Base-by-base conservation (phyloP, 2,888 invertebrate genomes). In the Heliconius erato region DNA sequence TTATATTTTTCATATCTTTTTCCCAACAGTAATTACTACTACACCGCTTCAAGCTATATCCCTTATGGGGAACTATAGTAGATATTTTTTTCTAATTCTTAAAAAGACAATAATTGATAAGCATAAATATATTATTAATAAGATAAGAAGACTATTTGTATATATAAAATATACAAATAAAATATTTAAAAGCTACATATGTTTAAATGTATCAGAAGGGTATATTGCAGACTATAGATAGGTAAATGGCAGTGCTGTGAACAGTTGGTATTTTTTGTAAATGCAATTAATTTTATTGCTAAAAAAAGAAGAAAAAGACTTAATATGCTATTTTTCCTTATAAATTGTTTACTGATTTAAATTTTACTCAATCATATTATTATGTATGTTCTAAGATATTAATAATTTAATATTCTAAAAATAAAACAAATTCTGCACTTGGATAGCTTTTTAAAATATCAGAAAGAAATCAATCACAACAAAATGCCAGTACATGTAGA, bases 31-130 rank as follows among this genome's bases (percentile, higher is more conserved):
- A 32, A 74, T 23, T 16, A 28, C n/a, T 74, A 59, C 23, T 32
- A 32, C 59, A 35, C 26, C 7, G 76, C 76, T 63, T 76, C n/a
- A 76, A 76, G 74, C 74, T 59, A 76, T 32, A 35, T 76, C 59
- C 26, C 63, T 63, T 76, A 40, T 35, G 63, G 59, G 63, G 3
- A 26, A 74, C 1, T 35, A 74, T 32, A 74, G 32, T 74, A 74
- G 14, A 32, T 14, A 23, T 59, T 44, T 49, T n/a, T 59, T 54
- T 40, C n/a, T 44, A 67, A 67, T 67, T 67, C 4, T 14, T 67
- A 67, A 4, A 67, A 26, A 26, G 65, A 28, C 26, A 67, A 67
- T n/a, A 40, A 11, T 71, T 44, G 7, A 14, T 71, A 44, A 44
- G 44, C 26, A 71, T 71, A 44, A 40, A 71, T 71, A 44, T 71